Conservation (phyloP, 2,113 vertebrate species). For the Bombycilla garrulus region DNA sequence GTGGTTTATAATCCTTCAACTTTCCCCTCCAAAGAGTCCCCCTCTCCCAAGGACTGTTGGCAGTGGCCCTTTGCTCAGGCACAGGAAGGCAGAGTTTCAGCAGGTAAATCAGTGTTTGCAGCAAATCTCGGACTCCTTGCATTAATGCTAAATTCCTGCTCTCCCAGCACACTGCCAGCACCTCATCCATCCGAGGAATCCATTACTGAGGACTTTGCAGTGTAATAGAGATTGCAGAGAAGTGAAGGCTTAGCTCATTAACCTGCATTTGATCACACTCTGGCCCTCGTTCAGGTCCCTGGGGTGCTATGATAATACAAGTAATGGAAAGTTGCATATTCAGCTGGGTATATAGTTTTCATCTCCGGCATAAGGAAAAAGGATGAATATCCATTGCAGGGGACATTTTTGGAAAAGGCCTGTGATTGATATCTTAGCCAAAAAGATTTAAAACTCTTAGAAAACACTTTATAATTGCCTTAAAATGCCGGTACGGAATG, state of each 20-base stretch:
- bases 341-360: not conserved
- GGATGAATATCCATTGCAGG: not conserved
- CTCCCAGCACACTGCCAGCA: not conserved
- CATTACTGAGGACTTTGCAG: not conserved
- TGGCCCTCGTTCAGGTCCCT: not conserved
- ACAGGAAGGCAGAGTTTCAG: not conserved
- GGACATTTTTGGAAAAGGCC: not conserved
- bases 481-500: not conserved
- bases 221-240: not conserved
- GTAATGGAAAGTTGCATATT: not conserved
- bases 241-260: not conserved
- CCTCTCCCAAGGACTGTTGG: not conserved
- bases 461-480: not conserved
- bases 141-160: not conserved
- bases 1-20: not conserved
- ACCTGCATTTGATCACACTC: not conserved
- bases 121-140: not conserved
- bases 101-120: not conserved
- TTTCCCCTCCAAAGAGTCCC: fast-evolving
- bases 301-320: not conserved
- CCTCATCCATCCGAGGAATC: not conserved
- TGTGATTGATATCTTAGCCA: not conserved
- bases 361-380: not conserved
- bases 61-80: not conserved
- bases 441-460: not conserved